Percentiles rank a stretch among this genome's conserved stretches.
Conservation (phyloP, 1,140 invertebrate species). For the Bombus confusus region DNA sequence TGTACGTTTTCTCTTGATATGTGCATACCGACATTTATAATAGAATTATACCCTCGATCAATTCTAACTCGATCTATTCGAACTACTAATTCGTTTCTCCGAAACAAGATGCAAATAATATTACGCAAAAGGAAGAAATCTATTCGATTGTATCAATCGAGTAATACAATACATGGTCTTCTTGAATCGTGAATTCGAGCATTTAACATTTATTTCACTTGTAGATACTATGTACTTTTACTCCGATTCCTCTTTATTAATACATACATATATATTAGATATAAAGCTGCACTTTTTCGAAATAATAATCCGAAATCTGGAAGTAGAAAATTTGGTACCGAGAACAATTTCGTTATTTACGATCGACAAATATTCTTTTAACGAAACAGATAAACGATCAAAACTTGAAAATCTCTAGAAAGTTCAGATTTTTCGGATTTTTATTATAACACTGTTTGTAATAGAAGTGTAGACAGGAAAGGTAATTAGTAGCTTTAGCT, state of each 20-base stretch:
- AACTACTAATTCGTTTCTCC: no score
- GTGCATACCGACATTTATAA: no score
- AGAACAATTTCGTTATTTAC: no score
- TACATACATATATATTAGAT: not conserved
- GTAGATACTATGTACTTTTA: not conserved
- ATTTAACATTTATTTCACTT: not conserved
- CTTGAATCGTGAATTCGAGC: not conserved
- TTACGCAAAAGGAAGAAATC: not conserved
- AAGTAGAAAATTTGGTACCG: not conserved
- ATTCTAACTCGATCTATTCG: no score
- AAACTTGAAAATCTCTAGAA: not conserved
- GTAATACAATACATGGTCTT: not conserved
- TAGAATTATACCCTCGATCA: no score
- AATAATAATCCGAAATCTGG: not conserved
- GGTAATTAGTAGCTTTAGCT: not conserved
- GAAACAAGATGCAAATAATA: not conserved
- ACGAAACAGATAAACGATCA: not conserved
- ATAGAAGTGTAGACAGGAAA: not conserved
- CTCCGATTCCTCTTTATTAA: not conserved
- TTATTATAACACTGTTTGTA: not conserved
- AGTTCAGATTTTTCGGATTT: not conserved
- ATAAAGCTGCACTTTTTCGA: not conserved
- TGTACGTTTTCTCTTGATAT: no score
- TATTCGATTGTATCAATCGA: no score
- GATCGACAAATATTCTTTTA: no score